Conservation (phyloP, 2,797 vertebrate species). For the Todus mexicanus region DNA sequence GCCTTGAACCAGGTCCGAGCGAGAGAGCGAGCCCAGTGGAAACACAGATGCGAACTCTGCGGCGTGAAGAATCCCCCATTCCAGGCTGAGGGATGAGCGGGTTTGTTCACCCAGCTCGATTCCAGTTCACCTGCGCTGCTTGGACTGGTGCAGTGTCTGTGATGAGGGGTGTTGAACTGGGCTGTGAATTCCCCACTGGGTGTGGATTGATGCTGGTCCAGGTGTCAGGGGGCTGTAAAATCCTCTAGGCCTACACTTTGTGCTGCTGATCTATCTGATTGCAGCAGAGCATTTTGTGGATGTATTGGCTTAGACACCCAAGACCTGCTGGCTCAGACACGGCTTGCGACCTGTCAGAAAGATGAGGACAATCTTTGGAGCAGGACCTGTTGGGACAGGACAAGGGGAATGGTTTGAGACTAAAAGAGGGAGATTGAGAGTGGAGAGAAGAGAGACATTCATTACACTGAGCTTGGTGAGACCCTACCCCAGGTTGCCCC, state of each 20-base stretch:
- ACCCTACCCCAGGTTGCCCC: not conserved
- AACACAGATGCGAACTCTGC: not conserved
- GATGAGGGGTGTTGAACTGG: not conserved
- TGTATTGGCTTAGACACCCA: not conserved
- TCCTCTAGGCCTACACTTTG: accelerated
- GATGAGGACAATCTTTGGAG: not conserved
- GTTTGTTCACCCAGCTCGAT: accelerated
- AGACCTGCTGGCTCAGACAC: not conserved
- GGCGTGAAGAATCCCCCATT: not conserved
- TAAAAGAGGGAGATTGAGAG: not conserved
- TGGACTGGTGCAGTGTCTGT: no score
- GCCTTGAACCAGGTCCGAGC: constrained; percentile 31
- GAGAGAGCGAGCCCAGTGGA: not conserved
- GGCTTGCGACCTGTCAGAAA: not conserved
- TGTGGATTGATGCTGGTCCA: not conserved
- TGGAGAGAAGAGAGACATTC: not conserved
- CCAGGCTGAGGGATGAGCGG: not conserved
- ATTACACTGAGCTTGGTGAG: not conserved
- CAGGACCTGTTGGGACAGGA: not conserved
- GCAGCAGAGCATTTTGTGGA: not conserved
- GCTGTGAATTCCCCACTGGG: not conserved
- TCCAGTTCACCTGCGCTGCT: not conserved
- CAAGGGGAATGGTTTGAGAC: not conserved
- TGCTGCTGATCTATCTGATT: not conserved
- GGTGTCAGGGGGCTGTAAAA: not conserved